Conservation (phyloP, 2,113 vertebrate genomes). For the Myrmecophaga tridactyla region DNA sequence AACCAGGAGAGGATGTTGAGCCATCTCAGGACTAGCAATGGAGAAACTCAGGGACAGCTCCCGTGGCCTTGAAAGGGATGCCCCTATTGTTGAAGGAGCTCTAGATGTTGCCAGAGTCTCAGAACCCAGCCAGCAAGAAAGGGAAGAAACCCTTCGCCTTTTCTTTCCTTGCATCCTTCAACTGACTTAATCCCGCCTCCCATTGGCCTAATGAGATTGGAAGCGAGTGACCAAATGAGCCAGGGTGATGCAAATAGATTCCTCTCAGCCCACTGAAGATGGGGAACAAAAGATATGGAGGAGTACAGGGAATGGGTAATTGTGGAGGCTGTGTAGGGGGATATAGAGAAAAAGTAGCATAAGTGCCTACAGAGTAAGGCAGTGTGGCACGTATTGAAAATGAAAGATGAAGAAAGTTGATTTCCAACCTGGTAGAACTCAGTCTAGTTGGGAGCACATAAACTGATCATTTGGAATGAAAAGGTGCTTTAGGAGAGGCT, state of each 20-base stretch:
- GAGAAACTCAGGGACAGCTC: not conserved
- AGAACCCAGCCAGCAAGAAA: not conserved
- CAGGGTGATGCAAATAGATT: not conserved
- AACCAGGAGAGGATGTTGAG: not conserved
- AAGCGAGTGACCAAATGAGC: not conserved
- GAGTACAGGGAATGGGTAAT: not conserved
- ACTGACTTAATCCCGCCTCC: not conserved
- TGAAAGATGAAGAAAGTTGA: not conserved
- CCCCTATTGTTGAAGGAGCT: not conserved
- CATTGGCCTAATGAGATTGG: not conserved
- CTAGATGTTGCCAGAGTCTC: not conserved
- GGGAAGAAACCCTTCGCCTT: not conserved
- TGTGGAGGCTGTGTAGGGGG: not conserved
- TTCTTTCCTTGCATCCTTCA: not conserved
- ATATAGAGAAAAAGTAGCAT: not conserved
- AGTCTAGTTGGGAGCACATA: not conserved
- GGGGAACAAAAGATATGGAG: not conserved
- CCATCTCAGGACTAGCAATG: not conserved
- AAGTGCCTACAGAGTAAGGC: not conserved
- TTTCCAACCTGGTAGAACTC: not conserved
- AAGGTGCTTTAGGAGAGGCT: not conserved
- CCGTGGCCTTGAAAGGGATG: not conserved
- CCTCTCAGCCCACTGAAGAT: not conserved
- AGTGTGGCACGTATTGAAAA: not conserved
- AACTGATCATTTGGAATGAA: not conserved